Evolutionary conservation across 2,113 vertebrate species (phyloP).

Genomic region (Neolamprologus devosi): DNA sequence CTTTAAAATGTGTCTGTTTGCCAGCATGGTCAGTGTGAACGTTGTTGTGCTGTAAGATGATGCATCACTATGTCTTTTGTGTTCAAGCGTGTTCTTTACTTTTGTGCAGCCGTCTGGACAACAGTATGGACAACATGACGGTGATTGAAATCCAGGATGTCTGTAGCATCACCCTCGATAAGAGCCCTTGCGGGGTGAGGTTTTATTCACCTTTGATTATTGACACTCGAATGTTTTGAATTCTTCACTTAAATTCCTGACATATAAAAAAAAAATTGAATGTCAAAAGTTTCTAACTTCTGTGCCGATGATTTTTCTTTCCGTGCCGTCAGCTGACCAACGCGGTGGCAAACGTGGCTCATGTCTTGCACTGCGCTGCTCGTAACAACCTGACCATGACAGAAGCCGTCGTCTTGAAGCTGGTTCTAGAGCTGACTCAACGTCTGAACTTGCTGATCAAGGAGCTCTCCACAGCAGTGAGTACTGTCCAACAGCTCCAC

Average conservation of each 20-base stretch:
- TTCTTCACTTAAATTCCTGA: background rate
- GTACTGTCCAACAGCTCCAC: background rate
- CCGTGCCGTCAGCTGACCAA: conserved; percentile 43
- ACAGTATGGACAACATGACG: background rate
- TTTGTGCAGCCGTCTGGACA: conserved; percentile 47
- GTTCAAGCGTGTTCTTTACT: background rate
- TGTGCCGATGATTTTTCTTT: background rate
- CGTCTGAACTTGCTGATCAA: conserved; percentile 51
- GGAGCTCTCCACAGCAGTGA: conserved; percentile 51
- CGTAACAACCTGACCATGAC: conserved; percentile 49
- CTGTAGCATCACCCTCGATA: conserved; percentile 53
- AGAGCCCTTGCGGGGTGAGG: conserved; percentile 48
- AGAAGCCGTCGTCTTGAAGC: conserved; percentile 18
- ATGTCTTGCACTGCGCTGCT: conserved; percentile 56
- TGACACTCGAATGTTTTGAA: background rate
- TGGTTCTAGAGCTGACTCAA: conserved; percentile 48
- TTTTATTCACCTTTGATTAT: background rate
- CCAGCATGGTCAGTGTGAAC: background rate
- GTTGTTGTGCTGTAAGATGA: background rate
- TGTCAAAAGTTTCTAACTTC: background rate
- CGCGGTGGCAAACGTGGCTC: conserved; percentile 37
- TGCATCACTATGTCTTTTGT: background rate
- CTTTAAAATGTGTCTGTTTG: background rate
- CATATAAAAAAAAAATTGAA: background rate
- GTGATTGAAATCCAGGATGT: conserved; percentile 25